Base-by-base conservation (phyloP, 2,113 vertebrate species). In the Asarcornis scutulata region DNA sequence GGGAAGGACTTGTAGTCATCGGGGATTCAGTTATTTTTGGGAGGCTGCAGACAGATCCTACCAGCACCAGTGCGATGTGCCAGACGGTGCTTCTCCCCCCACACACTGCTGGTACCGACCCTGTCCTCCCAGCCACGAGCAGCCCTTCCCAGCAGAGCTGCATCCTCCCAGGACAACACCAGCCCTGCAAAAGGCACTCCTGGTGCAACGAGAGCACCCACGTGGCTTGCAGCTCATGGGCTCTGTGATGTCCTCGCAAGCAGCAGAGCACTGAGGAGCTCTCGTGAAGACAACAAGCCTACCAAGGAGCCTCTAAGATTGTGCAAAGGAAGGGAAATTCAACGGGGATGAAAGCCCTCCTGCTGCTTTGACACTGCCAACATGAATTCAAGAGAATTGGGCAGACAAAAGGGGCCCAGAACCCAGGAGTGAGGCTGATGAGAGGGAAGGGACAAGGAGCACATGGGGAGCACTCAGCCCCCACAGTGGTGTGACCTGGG, bases 331-430 rank as follows among this genome's bases (percentile, higher is more conserved):
- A 71, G 7, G 31, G 27, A 17, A 66, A 29, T 22, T 15, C 36
- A 10, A 4, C 0, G 0, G 7, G 38, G 55, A 76, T 27, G n/a
- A n/a, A 76, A 88, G 2, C 23, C 34, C 5, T 6, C 5, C 32
- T 5, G 1, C 40, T 6, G 66, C 56, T 12, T 1, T 4, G 42
- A 27, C 14, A 6, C 42, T 42, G 67, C 53, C 34, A 11, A 2
- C 13, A 2, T 0, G 4, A 42, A 32, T 2, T 1, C 5, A 2
- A 22, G 17, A 42, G 18, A 55, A 36, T 0, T 0, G 36, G n/a
- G n/a, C 34, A 15, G 46, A 12, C 1, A 17, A 14, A 11, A 32
- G 29, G 36, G 17, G 5, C 5, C 11, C 32, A 26, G 46, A 12
- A 22, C 3, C 8, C 23, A 44, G 34, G 12, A 26, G 1, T 1